phyloP scores from a whole-genome alignment of 2,888 invertebrate genomes.

The Anoplius nigerrimus region DNA sequence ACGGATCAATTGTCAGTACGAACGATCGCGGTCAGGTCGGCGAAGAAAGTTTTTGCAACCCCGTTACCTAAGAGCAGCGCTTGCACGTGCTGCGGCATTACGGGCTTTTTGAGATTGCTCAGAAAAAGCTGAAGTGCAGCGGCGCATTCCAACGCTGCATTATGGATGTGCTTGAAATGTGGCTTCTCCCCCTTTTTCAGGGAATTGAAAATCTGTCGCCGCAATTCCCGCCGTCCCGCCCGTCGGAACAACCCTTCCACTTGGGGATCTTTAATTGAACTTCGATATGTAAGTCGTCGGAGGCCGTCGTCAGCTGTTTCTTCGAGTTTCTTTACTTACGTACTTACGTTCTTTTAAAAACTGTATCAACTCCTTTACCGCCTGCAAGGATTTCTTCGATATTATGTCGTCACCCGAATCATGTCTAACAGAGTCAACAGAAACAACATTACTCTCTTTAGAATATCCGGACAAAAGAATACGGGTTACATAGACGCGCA shows the following conservation, averaged over 20 bases:
- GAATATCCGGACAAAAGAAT: no score
- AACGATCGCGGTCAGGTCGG: not conserved
- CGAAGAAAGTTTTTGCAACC: not conserved
- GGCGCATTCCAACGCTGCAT: conserved; percentile 72
- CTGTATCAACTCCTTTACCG: conserved; percentile 71
- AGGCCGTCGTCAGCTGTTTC: no score
- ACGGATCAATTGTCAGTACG: not conserved
- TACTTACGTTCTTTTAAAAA: conserved; percentile 74
- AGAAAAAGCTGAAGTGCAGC: conserved; percentile 74
- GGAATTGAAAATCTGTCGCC: conserved; percentile 57
- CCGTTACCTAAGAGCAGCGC: conserved; percentile 74
- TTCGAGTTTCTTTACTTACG: not conserved
- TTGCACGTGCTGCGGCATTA: conserved; percentile 75
- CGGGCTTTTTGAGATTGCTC: conserved; percentile 71
- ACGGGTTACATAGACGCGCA: no score
- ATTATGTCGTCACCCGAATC: conserved; percentile 70
- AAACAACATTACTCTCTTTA: no score
- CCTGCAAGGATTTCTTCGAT: conserved; percentile 73
- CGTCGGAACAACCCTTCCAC: conserved; percentile 66
- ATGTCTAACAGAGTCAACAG: conserved; percentile 41
- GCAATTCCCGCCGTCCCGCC: conserved; percentile 55
- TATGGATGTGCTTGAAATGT: conserved; percentile 52
- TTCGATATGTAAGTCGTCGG: not conserved
- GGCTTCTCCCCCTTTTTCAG: conserved; percentile 61
- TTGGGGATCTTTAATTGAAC: conserved; percentile 54